Base-by-base conservation (phyloP, 2,113 vertebrate species). In the Ramphastos sulfuratus region DNA sequence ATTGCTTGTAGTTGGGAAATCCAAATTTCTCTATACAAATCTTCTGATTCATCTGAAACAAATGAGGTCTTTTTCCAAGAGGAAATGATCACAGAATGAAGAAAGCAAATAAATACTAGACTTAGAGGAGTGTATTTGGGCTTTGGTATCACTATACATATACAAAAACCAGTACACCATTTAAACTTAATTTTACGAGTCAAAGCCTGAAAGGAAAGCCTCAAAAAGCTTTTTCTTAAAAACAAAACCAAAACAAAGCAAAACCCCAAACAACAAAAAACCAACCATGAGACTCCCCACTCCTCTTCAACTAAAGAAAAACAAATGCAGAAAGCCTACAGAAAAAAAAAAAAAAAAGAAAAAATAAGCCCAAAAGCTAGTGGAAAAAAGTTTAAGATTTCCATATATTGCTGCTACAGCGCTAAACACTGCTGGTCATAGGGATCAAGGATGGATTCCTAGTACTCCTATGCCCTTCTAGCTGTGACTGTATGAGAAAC, bases 381-480 rank as follows among this genome's bases (percentile, higher is more conserved):
- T 60, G 54, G 28, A 74, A 60, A 19, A 78, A 94, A 83, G 46
- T 3, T 83, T 74, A 92, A 75, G 28, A 84, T 75, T 90, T 86
- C 56, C 33, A 84, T 13, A 33, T 7, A 37, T 3, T 88, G 27
- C 6, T 85, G 27, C 7, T 83, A 52, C 52, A 56, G 30, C 21
- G 31, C 30, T 77, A 64, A 90, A 81, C 18, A 17, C 0, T 42
- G 33, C 24, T 15, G 31, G 50, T 31, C 55, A 44, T 33, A 37
- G 0, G 4, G 35, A 66, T n/a, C 27, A 67, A 58, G 20, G 82
- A 71, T 11, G 15, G 25, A 44, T 50, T 93, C 42, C 60, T 24
- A 69, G 7, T 25, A 73, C 24, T 63, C 31, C n/a, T 61, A 67
- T 18, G 1, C 24, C 52, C 10, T 74, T 74, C 37, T 31, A 64